Evolutionary conservation across 2,888 invertebrate species (phyloP), one percentile per base, ranked within the genome.

Genomic region (Tribolium freemani): DNA sequence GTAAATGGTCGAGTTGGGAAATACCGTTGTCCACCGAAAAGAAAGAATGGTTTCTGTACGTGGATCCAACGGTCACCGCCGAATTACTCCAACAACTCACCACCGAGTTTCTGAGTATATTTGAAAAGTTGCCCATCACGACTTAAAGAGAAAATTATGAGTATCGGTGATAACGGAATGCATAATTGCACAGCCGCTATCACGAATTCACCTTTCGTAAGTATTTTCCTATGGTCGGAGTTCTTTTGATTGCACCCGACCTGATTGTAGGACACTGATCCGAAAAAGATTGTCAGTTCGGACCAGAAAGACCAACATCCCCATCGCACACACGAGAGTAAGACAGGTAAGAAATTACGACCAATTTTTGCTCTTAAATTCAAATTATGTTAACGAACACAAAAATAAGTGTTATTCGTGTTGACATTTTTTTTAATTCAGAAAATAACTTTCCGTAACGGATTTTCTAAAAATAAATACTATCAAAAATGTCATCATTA

Each of bases 1-100:
- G 97, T 82, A 97, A 97, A 88, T 99, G 99, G 98, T 96, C 97
- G 54, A 95, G 95, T 84, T 97, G 96, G 95, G 95, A 97, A 94
- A 97, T 98, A 82, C 97, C 97, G n/a, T 92, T 94, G 77, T 97
- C 97, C 57, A 95, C 93, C 81, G 97, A 98, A 87, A 96, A 96
- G 53, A 94, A 94, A 80, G 94, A 96, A 79, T 98, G 98, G 98
- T 98, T 94, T 86, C 94, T 93, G 84, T 98, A 98, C 86, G 96
- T 98, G 61, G 98, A 98, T 87, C 91, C 93, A 71, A 91, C 91
- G n/a, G 96, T 98, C 0, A 96, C 96, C 0, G 89, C 92, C 50
- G 96, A 96, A 72, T 88, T 95, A 69, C 88, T 98, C 44, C 95
- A 96, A 85, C 91, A 92, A 79, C 88, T 97, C 63, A 96, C 96